Evolutionary conservation across 2,888 invertebrate species (phyloP).

Genomic region (Drosophila nr. perissopoda): DNA sequence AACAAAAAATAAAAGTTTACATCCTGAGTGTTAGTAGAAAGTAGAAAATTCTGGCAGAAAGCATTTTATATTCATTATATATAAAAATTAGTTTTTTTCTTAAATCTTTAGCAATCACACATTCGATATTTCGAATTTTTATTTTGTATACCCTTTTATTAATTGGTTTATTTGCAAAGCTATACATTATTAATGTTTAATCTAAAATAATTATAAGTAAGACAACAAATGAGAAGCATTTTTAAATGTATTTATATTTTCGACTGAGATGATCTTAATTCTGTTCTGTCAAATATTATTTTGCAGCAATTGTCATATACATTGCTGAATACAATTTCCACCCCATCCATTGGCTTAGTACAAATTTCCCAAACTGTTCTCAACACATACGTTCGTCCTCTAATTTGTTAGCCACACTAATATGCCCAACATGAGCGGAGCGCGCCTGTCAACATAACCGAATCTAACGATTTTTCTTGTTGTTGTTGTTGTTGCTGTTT

Average conservation of each 20-base stretch:
- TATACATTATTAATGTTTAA: neutral
- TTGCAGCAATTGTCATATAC: neutral
- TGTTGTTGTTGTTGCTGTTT: conserved; percentile 39
- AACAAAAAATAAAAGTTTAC: neutral
- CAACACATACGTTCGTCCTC: neutral
- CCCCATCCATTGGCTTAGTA: conserved; percentile 5
- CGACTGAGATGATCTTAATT: neutral
- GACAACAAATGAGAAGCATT: neutral
- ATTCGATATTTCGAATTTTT: neutral
- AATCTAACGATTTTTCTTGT: conserved; percentile 62
- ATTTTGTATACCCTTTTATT: neutral
- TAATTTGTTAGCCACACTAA: conserved; percentile 20
- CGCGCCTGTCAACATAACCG: conserved; percentile 63
- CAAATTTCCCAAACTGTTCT: conserved; percentile 11
- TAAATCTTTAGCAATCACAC: neutral
- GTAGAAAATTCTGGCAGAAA: neutral
- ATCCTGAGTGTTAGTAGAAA: neutral
- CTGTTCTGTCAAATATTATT: neutral
- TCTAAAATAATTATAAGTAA: neutral
- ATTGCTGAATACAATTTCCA: neutral
- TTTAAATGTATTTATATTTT: neutral
- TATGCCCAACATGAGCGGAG: conserved; percentile 22
- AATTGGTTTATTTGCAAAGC: neutral
- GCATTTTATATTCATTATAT: neutral
- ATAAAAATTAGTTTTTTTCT: neutral